Base-by-base conservation (phyloP, 2,113 vertebrate species). In the Siniperca chuatsi region DNA sequence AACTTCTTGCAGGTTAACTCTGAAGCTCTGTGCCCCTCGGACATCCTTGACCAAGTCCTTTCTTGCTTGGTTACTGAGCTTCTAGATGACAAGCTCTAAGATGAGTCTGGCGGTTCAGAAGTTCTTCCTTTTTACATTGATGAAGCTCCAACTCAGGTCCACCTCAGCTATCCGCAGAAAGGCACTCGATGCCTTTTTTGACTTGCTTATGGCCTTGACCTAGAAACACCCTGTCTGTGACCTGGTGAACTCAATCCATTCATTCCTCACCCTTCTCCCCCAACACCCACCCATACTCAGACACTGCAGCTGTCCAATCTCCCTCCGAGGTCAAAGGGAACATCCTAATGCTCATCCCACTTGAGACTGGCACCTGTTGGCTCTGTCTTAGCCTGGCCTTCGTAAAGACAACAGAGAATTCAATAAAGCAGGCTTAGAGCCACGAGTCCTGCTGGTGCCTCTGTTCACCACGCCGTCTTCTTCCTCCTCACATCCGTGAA, bases 351-450 rank as follows among this genome's bases (percentile, higher is more conserved):
- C 79, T 85, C 75, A 73, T 72, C 84, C 85, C 80, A 75, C 83
- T 92, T 83, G 79, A 93, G 89, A 75, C 90, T 33, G 84, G 79
- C 94, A 95, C 93, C 94, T 95, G 94, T 95, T 89, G 72, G 82
- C 71, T 85, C 75, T 0, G 80, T 92, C 90, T 93, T 90, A 93
- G 83, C 75, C 82, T 6, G 77, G 89, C 66, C 90, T 89, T 87
- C 78, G 72, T 81, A 92, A 95, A 87, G 79, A 92, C 88, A 92
- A 95, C 89, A 93, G 70, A 90, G 81, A 90, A 94, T 93, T 95
- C 90, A 96, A 96, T 96, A 93, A 96, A 91, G 79, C 44, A 71
- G 92, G 87, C 89, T 95, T 95, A 92, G 77, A 86, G 86, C 71
- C 72, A 88, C 86, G 66, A 87, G 90, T 71, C 81, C 82, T 16